A percentile compares a stretch with the other conserved stretches of the same genome.
Evolutionary conservation across 2,888 invertebrate genomes (phyloP).

Genomic region (Chelonus formosanus): DNA sequence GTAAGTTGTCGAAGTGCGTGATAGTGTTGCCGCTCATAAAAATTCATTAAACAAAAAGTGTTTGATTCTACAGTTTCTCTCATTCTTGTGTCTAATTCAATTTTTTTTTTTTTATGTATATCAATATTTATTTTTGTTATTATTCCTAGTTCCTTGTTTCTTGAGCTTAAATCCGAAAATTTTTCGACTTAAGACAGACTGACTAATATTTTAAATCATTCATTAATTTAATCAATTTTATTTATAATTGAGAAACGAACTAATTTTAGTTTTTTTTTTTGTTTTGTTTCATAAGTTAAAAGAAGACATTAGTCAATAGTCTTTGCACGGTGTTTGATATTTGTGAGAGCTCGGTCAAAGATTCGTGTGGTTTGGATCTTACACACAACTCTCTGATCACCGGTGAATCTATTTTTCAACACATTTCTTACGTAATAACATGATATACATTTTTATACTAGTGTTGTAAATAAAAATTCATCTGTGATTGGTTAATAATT

Average conservation of each 20-base stretch:
- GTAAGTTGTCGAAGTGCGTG: slow-evolving; percentile 47
- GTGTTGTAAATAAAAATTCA: neutral
- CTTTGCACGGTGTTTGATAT: slow-evolving; percentile 12
- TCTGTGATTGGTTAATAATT: neutral
- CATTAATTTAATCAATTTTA: no score
- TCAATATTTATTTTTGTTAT: no score
- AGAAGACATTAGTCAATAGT: no score
- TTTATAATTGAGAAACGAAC: no score
- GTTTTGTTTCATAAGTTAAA: no score
- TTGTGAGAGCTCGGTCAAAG: neutral
- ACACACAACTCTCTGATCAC: slow-evolving; percentile 31
- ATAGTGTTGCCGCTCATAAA: slow-evolving; percentile 15
- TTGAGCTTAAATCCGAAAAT: no score
- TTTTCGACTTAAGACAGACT: no score
- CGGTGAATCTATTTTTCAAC: slow-evolving; percentile 32
- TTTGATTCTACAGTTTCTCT: neutral
- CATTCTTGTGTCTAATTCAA: neutral
- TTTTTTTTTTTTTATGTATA: slow-evolving; percentile 1
- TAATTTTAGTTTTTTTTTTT: no score
- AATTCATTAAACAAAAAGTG: neutral
- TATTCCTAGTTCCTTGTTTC: no score
- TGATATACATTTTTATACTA: neutral
- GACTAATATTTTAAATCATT: no score
- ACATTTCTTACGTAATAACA: slow-evolving; percentile 6
- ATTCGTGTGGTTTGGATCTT: slow-evolving; percentile 26